phyloP scores from a whole-genome alignment of 2,113 vertebrate genomes.

The Natator depressus region DNA sequence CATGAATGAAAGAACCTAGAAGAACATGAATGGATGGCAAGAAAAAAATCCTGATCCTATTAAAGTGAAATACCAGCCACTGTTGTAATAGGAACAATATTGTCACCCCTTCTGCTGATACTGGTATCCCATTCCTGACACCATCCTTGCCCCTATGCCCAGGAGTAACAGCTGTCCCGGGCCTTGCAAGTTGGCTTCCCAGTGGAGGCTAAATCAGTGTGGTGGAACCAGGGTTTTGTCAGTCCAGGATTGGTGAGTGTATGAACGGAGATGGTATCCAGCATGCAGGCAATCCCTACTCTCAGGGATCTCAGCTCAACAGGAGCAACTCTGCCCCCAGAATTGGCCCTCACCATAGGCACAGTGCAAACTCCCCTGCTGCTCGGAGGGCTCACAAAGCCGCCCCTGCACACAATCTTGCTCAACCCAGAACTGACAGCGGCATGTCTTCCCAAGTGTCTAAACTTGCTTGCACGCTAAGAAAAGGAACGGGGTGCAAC shows the following conservation, averaged over 20 bases:
- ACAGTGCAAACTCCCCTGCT: background rate
- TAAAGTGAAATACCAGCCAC: background rate
- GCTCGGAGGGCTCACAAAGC: background rate
- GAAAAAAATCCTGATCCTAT: background rate
- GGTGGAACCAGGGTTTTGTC: background rate
- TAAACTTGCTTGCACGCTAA: background rate
- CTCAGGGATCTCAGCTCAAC: background rate
- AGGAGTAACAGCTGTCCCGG: background rate
- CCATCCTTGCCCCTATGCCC: background rate
- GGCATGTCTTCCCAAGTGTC: background rate
- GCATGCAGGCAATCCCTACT: background rate
- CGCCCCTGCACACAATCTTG: background rate
- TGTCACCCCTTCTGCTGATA: background rate
- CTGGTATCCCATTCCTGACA: background rate
- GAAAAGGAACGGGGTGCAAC: background rate
- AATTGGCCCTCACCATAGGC: background rate
- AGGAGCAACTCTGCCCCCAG: background rate
- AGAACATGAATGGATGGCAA: background rate
- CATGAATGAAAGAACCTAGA: background rate
- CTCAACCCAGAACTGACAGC: background rate
- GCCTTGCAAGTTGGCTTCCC: background rate
- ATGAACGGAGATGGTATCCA: background rate
- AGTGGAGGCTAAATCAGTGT: background rate
- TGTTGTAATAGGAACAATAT: background rate
- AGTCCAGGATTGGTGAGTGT: background rate